Conservation (phyloP, 2,888 invertebrate genomes). For the Drosophila putrida region DNA sequence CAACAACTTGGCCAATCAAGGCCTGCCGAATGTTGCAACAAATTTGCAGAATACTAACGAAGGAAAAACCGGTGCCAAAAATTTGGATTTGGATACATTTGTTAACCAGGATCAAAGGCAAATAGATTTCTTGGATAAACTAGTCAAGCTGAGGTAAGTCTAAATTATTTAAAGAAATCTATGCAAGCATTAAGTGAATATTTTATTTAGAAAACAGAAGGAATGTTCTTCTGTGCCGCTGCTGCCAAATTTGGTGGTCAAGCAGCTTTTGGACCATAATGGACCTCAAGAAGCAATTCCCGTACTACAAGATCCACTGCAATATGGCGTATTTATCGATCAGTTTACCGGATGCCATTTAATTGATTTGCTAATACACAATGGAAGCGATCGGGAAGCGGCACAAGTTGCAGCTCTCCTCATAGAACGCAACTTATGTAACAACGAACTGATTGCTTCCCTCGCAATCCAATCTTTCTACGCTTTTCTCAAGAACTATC, state of each 20-base stretch:
- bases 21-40: slow-evolving; percentile 9
- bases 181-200: too few species aligned
- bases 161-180: background rate
- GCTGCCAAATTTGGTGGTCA: slow-evolving; percentile 56
- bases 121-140: slow-evolving; percentile 63
- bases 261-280: slow-evolving; percentile 66
- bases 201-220: slow-evolving; percentile 55
- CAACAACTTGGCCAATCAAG: slow-evolving; percentile 54
- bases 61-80: slow-evolving; percentile 1
- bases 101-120: slow-evolving; percentile 59
- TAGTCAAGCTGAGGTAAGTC: slow-evolving; percentile 54
- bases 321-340: slow-evolving; percentile 97
- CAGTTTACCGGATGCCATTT: slow-evolving; percentile 91
- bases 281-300: slow-evolving; percentile 88
- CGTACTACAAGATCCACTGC: slow-evolving; percentile 92
- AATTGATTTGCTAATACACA: slow-evolving; percentile 91
- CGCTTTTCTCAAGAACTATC: slow-evolving; percentile 87
- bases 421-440: slow-evolving; percentile 95
- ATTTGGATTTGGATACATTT: slow-evolving; percentile 62
- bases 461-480: slow-evolving; percentile 92
- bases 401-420: slow-evolving; percentile 91
- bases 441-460: slow-evolving; percentile 89
- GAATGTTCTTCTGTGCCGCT: slow-evolving; percentile 58
- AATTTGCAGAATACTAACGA: slow-evolving; percentile 5
- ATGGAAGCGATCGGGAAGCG: slow-evolving; percentile 89